Percentiles rank a stretch among this genome's conserved stretches.
phyloP scores from a whole-genome alignment of 2,113 vertebrate genomes.

The Ahaetulla prasina region DNA sequence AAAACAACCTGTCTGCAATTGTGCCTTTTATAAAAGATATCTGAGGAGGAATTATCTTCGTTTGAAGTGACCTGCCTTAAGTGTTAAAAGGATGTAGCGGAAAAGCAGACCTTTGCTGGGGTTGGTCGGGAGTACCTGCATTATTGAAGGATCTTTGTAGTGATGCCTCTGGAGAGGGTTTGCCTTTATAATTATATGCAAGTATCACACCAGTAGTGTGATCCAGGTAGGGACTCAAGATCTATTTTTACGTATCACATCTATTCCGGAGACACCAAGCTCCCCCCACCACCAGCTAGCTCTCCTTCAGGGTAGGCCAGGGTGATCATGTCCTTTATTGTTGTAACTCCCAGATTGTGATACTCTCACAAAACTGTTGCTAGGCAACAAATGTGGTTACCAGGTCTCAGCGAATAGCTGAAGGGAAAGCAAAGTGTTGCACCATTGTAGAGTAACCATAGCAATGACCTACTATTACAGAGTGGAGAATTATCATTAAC shows the following conservation, averaged over 20 bases:
- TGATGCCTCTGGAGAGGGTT: background rate
- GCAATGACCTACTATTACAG: constrained; percentile 86
- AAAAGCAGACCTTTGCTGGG: background rate
- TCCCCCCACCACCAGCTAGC: constrained; percentile 14
- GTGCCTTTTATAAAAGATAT: background rate
- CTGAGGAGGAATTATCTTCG: background rate
- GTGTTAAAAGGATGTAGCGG: background rate
- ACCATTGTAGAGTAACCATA: constrained; percentile 84
- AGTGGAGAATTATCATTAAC: constrained; percentile 82
- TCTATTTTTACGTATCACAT: constrained; percentile 10
- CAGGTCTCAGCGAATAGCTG: constrained; percentile 76
- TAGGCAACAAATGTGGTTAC: constrained; percentile 82
- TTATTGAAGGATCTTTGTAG: background rate
- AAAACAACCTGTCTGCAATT: background rate
- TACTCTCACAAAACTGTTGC: constrained; percentile 81
- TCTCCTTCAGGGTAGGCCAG: constrained; percentile 42
- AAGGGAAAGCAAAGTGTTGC: constrained; percentile 80
- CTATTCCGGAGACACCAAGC: constrained; percentile 16
- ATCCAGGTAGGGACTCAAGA: constrained; percentile 4
- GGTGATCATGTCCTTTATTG: constrained; percentile 70
- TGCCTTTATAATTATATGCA: background rate
- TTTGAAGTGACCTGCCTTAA: constrained; percentile 10
- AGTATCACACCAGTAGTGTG: background rate
- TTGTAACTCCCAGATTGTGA: constrained; percentile 74
- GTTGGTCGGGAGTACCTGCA: background rate